These are phyloP conservation scores for Sebastes cheni DNA, from an alignment of 2,797 vertebrate species.

Conservation along the genomic window DNA sequence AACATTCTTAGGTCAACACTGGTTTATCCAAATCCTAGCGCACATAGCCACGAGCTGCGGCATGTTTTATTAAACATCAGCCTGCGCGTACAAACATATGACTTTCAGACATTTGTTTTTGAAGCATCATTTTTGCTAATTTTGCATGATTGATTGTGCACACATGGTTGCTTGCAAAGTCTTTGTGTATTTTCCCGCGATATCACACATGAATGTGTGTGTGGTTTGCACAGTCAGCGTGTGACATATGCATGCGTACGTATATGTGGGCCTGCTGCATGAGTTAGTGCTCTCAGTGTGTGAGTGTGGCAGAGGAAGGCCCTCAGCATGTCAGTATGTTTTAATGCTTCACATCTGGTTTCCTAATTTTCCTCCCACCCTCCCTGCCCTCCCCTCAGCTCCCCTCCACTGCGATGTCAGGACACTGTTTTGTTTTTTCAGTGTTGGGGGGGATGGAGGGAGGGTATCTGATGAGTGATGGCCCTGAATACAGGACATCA, in stretches of 20 bases:
- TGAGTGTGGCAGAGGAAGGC: slow-evolving; percentile 78
- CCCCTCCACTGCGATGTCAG: slow-evolving; percentile 76
- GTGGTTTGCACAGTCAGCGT: slow-evolving; percentile 44
- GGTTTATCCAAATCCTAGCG: slow-evolving; percentile 29
- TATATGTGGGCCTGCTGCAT: slow-evolving; percentile 65
- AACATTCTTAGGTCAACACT: slow-evolving; percentile 50
- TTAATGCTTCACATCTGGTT: slow-evolving; percentile 89
- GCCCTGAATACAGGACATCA: slow-evolving; percentile 77
- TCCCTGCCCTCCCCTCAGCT: slow-evolving; percentile 50
- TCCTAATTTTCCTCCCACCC: slow-evolving; percentile 81
- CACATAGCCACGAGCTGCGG: slow-evolving; percentile 7
- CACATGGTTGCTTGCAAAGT: slow-evolving; percentile 33
- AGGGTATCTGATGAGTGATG: slow-evolving; percentile 83
- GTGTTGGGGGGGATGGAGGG: slow-evolving; percentile 48
- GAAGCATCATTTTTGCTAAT: slow-evolving; percentile 23
- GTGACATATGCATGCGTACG: slow-evolving; percentile 46
- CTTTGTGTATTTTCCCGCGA: slow-evolving; percentile 35
- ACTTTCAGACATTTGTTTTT: slow-evolving; percentile 36
- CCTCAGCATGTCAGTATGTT: slow-evolving; percentile 84
- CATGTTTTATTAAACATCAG: slow-evolving; percentile 42
- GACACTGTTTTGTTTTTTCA: slow-evolving; percentile 87
- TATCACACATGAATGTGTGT: slow-evolving; percentile 20
- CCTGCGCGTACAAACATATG: neutral
- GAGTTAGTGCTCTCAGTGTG: slow-evolving; percentile 76
- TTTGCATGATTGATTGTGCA: slow-evolving; percentile 39